Conservation (phyloP, 2,113 vertebrate genomes). For the Mionectes macconnelli region DNA sequence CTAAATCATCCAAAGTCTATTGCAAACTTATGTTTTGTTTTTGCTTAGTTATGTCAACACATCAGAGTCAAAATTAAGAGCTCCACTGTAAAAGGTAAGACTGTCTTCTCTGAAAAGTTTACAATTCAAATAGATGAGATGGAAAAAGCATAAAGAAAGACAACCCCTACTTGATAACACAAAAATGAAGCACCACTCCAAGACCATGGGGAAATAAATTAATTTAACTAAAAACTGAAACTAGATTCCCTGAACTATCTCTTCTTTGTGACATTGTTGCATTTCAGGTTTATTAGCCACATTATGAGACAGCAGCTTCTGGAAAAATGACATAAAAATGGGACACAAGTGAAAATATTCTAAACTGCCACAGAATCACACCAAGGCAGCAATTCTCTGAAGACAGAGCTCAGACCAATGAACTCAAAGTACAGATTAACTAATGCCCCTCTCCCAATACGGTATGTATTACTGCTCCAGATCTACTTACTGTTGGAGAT, state of each 20-base stretch:
- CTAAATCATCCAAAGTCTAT: not conserved
- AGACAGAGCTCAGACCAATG: not conserved
- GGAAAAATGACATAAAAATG: not conserved
- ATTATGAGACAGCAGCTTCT: not conserved
- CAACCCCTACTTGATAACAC: not conserved
- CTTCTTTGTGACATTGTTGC: not conserved
- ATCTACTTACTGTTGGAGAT: not conserved
- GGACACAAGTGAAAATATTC: not conserved
- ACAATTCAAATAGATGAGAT: not conserved
- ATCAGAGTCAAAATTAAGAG: not conserved
- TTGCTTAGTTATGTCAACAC: not conserved
- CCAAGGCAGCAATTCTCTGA: not conserved
- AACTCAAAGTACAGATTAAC: not conserved
- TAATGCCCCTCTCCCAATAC: not conserved
- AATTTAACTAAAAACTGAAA: not conserved
- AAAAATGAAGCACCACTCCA: not conserved
- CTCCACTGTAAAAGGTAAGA: not conserved
- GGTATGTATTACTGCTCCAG: not conserved
- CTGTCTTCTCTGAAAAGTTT: not conserved
- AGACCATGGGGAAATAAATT: not conserved
- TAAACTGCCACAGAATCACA: not conserved
- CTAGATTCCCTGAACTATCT: not conserved
- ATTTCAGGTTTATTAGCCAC: not conserved
- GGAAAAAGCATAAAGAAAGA: not conserved
- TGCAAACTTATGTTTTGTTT: not conserved